Percentiles rank a stretch among this genome's conserved stretches.
phyloP scores from a whole-genome alignment of 2,888 invertebrate species.

The Odontocolon sp. region DNA sequence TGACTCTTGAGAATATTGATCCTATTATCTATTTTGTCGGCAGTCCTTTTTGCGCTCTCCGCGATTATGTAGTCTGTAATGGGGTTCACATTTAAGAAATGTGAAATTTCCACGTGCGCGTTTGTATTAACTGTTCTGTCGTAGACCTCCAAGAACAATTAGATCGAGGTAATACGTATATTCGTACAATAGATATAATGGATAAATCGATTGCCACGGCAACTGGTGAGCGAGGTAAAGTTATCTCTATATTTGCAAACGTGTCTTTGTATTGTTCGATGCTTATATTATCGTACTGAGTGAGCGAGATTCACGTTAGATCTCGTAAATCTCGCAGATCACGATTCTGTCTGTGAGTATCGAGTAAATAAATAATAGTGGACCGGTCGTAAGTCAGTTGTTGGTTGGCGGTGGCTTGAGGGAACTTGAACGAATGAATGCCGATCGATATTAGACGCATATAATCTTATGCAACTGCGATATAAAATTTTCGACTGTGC shows the following conservation, averaged over 20 bases:
- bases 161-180: neutral
- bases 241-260: neutral
- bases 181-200: neutral
- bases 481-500: conserved; percentile 38
- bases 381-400: conserved; percentile 52
- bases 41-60: neutral
- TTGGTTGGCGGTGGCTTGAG: neutral
- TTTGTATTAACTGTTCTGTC: neutral
- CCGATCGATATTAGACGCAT: conserved; percentile 26
- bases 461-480: neutral
- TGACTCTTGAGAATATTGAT: conserved; percentile 32
- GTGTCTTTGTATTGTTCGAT: neutral
- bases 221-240: conserved; percentile 3
- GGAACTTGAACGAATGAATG: conserved; percentile 41
- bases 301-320: conserved; percentile 21
- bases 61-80: conserved; percentile 24
- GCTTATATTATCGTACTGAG: neutral
- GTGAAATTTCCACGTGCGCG: conserved; percentile 1
- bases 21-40: conserved; percentile 19
- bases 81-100: conserved; percentile 11
- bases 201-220: conserved; percentile 26
- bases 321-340: conserved; percentile 53
- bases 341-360: conserved; percentile 44
- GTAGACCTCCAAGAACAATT: conserved; percentile 13
- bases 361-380: conserved; percentile 53